phyloP scores from a whole-genome alignment of 2,888 invertebrate genomes.

The Scaptomyza cyrtandrae region DNA sequence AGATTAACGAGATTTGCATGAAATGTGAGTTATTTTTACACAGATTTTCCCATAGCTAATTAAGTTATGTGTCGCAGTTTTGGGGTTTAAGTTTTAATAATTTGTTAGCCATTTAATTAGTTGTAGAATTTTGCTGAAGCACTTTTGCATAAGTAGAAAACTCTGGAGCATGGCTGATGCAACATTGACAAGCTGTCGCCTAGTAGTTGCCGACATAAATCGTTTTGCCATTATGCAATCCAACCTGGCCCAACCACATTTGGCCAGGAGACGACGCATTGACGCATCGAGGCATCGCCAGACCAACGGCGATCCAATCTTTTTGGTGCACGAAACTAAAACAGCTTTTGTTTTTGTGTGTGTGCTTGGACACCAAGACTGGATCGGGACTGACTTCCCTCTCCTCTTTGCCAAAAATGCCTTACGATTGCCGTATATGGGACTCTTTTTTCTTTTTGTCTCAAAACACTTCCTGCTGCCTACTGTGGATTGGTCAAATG shows the following conservation, averaged over 20 bases:
- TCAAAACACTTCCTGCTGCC: constrained; percentile 71
- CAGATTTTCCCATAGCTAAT: constrained; percentile 63
- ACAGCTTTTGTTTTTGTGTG: constrained; percentile 57
- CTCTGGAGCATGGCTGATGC: constrained; percentile 50
- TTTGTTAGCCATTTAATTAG: constrained; percentile 23
- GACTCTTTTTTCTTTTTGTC: constrained; percentile 14
- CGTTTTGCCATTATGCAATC: constrained; percentile 40
- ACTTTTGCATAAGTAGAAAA: constrained; percentile 17
- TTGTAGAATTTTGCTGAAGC: constrained; percentile 50
- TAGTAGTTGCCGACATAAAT: constrained; percentile 24
- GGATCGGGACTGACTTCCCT: not conserved
- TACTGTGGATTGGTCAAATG: constrained; percentile 55
- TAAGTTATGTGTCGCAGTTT: constrained; percentile 35
- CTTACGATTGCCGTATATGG: constrained; percentile 43
- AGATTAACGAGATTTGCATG: constrained; percentile 73
- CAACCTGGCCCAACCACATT: constrained; percentile 47
- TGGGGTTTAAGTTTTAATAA: constrained; percentile 13
- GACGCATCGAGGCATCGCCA: constrained; percentile 59
- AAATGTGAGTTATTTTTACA: constrained; percentile 41
- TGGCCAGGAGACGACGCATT: constrained; percentile 51
- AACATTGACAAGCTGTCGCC: constrained; percentile 49
- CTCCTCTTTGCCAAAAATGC: constrained; percentile 45
- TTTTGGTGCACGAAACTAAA: constrained; percentile 60
- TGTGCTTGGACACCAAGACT: not conserved
- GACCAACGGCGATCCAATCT: constrained; percentile 36